Conservation (phyloP, 2,113 vertebrate species). For the Urocynchramus pylzowi region DNA sequence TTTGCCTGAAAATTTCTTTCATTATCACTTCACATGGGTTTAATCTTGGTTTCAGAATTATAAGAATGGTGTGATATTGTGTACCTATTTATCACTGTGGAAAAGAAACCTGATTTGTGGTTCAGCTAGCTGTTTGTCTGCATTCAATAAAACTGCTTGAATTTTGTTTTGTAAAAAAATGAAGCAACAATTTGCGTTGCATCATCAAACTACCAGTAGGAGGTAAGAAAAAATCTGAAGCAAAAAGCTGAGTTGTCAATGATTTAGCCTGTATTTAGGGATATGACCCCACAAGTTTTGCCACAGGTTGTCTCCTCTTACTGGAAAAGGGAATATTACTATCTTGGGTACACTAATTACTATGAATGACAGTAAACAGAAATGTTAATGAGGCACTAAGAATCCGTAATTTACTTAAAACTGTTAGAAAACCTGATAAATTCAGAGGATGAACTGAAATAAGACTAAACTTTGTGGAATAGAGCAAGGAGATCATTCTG, state of each 20-base stretch:
- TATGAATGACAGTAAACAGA: not conserved
- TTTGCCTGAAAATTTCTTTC: not conserved
- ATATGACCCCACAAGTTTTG: not conserved
- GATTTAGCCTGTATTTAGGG: not conserved
- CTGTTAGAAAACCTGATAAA: not conserved
- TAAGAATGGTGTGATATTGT: not conserved
- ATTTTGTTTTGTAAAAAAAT: not conserved
- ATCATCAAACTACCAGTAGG: not conserved
- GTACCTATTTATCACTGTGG: not conserved
- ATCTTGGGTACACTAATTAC: not conserved
- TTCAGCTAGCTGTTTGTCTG: not conserved
- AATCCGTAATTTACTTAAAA: not conserved
- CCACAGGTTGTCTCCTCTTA: not conserved
- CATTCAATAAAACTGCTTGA: not conserved
- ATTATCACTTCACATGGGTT: not conserved
- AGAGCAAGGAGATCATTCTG: not conserved
- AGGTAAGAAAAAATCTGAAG: not conserved
- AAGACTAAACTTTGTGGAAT: not conserved
- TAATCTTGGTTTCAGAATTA: not conserved
- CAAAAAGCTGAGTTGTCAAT: not conserved
- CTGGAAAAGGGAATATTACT: not conserved
- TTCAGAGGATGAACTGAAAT: not conserved
- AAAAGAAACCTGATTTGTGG: not conserved
- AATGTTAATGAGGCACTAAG: not conserved
- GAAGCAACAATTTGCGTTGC: not conserved